Evolutionary conservation across 2,888 invertebrate genomes (phyloP).

Genomic region (Blera fallax): DNA sequence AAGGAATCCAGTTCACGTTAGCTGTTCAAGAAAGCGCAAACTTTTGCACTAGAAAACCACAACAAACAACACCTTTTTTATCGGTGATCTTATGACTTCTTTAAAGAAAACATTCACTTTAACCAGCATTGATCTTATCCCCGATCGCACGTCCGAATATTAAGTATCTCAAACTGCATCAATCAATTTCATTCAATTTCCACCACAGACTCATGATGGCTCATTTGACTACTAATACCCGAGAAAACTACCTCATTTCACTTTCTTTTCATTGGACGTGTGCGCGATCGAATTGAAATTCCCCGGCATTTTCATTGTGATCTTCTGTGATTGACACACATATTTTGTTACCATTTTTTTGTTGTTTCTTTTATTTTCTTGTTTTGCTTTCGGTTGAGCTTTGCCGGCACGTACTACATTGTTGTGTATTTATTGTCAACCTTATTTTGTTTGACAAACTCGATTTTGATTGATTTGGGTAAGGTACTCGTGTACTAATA

Average conservation of each 20-base stretch:
- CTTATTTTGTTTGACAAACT: background rate
- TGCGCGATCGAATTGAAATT: constrained; percentile 16
- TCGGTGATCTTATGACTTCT: background rate
- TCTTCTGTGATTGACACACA: constrained; percentile 52
- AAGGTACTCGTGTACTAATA: background rate
- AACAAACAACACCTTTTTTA: background rate
- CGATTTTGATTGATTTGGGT: background rate
- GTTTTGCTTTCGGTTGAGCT: background rate
- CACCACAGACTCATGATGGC: background rate
- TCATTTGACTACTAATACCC: constrained; percentile 21
- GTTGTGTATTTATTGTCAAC: background rate
- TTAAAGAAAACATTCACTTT: background rate
- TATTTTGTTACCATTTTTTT: constrained; percentile 18
- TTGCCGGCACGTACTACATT: background rate
- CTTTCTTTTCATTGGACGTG: constrained; percentile 41
- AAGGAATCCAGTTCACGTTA: background rate
- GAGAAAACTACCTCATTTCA: constrained; percentile 23
- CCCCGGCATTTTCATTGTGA: constrained; percentile 33
- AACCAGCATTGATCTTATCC: background rate
- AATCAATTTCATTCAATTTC: constrained; percentile 35
- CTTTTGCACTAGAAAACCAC: background rate
- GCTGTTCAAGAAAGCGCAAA: background rate
- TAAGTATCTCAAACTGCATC: constrained; percentile 9
- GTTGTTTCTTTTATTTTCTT: background rate
- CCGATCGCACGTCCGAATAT: constrained; percentile 12